phyloP scores from a whole-genome alignment of 1,140 invertebrate species.

The Heliconius eleuchia region DNA sequence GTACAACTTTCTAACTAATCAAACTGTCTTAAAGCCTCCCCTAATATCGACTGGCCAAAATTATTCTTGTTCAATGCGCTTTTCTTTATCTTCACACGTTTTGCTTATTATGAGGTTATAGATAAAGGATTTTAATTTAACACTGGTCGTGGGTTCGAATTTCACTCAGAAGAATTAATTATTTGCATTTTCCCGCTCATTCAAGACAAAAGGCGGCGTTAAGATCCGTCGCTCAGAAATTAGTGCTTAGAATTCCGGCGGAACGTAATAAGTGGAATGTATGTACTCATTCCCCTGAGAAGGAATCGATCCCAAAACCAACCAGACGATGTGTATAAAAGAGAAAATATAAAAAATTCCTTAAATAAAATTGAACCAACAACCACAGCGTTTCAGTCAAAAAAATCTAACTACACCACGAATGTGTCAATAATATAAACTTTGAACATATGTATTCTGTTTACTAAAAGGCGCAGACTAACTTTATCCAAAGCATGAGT shows the following conservation, averaged over 20 bases:
- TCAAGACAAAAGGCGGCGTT: too few relatives aligned
- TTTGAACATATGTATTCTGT: conserved; percentile 8
- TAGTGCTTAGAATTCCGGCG: too few relatives aligned
- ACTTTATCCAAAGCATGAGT: conserved; percentile 19
- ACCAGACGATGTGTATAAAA: too few relatives aligned
- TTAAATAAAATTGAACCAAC: too few relatives aligned
- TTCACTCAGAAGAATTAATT: not conserved
- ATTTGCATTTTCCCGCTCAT: too few relatives aligned
- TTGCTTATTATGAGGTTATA: not conserved
- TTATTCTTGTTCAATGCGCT: conserved; percentile 45
- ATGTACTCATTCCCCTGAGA: too few relatives aligned
- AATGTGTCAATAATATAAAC: not conserved
- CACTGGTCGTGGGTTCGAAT: not conserved
- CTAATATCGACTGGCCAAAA: conserved; percentile 60
- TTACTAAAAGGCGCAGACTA: conserved; percentile 18
- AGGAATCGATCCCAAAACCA: too few relatives aligned
- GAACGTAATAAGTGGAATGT: too few relatives aligned
- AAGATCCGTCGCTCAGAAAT: too few relatives aligned
- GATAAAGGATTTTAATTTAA: not conserved
- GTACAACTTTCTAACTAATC: conserved; percentile 66
- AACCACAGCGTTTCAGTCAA: too few relatives aligned
- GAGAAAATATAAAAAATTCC: too few relatives aligned
- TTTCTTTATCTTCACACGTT: not conserved
- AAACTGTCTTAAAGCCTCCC: conserved; percentile 67
- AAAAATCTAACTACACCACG: too few relatives aligned